Percentiles rank a stretch among this genome's conserved stretches.
These are phyloP conservation scores for Drosophila pectinifera DNA, from an alignment of 1,140 invertebrate species.

Conservation along the genomic window DNA sequence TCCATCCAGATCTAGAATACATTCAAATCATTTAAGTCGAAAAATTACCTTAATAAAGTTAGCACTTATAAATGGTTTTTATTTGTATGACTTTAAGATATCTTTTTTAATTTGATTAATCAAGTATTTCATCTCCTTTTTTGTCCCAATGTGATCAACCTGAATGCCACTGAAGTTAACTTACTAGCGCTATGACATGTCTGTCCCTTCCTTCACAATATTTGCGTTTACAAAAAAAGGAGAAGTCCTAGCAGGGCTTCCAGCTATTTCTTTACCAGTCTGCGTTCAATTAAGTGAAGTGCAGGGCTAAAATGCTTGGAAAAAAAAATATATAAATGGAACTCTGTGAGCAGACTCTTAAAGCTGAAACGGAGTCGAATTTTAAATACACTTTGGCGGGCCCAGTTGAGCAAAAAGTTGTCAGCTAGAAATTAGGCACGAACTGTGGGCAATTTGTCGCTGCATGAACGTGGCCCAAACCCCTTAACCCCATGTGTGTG, in stretches of 20 bases:
- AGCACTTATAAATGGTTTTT: no score
- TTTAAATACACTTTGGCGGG: constrained; percentile 23
- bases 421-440: constrained; percentile 65
- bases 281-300: constrained; percentile 49
- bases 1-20: no score
- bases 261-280: constrained; percentile 7
- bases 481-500: constrained; percentile 27
- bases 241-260: not conserved
- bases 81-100: not conserved
- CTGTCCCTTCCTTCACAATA: constrained; percentile 9
- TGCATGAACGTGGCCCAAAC: constrained; percentile 20
- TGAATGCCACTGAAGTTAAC: not conserved
- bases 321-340: not conserved
- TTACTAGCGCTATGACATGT: not conserved
- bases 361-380: constrained; percentile 6
- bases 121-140: not conserved
- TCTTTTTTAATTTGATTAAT: not conserved
- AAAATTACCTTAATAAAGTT: not conserved
- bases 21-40: not conserved
- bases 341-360: constrained; percentile 8
- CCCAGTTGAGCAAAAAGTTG: constrained; percentile 36
- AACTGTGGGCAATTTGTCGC: constrained; percentile 72
- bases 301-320: constrained; percentile 17
- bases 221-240: not conserved
- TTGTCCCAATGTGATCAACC: constrained; percentile 4